Conservation (phyloP, 2,888 invertebrate species). For the Pheosia tremula region DNA sequence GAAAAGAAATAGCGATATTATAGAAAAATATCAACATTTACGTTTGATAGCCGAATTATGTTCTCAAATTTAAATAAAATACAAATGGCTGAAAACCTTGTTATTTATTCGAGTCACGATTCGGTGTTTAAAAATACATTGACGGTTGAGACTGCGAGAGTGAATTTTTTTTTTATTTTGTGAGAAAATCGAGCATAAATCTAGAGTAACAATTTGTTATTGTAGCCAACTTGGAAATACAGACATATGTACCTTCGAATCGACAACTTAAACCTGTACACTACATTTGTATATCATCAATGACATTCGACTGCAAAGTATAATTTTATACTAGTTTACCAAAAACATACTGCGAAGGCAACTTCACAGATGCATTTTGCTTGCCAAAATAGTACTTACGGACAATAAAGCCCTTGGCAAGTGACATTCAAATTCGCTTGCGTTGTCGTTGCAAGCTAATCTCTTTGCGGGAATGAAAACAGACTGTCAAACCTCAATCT, state of each 20-base stretch:
- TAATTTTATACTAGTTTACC: constrained; percentile 47
- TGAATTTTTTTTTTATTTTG: too few species aligned
- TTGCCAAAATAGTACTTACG: constrained; percentile 45
- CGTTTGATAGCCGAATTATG: constrained; percentile 12
- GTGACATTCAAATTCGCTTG: constrained; percentile 19
- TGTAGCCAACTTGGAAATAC: too few species aligned
- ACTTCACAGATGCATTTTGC: constrained; percentile 43
- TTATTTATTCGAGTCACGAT: neutral
- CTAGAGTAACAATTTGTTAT: too few species aligned
- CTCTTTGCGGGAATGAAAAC: too few species aligned
- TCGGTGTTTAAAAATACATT: neutral
- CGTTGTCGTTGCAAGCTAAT: neutral
- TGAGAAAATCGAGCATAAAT: too few species aligned
- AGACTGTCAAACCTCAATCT: too few species aligned
- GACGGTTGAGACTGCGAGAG: too few species aligned
- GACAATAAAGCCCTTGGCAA: neutral
- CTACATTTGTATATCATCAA: constrained; percentile 20
- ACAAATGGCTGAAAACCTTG: neutral
- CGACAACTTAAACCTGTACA: constrained; percentile 13
- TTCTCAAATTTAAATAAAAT: neutral
- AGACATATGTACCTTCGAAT: too few species aligned
- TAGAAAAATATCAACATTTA: constrained; percentile 14
- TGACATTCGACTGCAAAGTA: constrained; percentile 38
- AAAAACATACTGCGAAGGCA: constrained; percentile 45
- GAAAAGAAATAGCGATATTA: constrained; percentile 19